Base-by-base conservation (phyloP, 2,113 vertebrate genomes). In the Sisor rabdophorus region DNA sequence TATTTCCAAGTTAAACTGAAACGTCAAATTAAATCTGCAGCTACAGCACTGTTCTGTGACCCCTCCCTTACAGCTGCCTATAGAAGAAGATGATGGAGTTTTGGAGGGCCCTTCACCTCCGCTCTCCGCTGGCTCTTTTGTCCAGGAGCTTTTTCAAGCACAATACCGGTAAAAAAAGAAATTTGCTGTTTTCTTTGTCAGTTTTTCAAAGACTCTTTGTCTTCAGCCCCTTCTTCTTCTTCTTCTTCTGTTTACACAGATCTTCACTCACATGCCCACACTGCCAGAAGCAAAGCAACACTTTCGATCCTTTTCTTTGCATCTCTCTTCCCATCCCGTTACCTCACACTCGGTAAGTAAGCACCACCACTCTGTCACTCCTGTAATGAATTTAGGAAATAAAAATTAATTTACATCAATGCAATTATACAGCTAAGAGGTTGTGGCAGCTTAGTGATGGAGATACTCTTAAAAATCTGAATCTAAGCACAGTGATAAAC, bases 231-330 rank as follows among this genome's bases (percentile, higher is more conserved):
- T 44, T 64, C 54, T 24, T 60, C 24, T 30, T n/a, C 30, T 59
- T n/a, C 22, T 59, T 72, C 30, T 61, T 8, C 22, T 79, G 22
- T 30, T 47, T 84, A 78, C 50, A 78, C 79, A 98, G 97, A 89
- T 98, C 96, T 4, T 98, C 97, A 26, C 91, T 98, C 88, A 98
- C 97, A 1, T 98, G 97, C 80, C 97, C 96, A 59, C 96, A 98
- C 84, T 98, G 97, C 87, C 97, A 96, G 92, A 98, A 98, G 87
- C 97, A 98, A 88, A 98, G 97, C 89, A 98, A 98, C 84, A 98
- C 97, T 7, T 98, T 98, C 59, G 97, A 98, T 86, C 97, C 96
- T 52, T 98, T 98, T 84, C 94, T 98, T 47, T 98, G 97, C 87
- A 96, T 98, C 89, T 98, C 97, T 40, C 88, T 98, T 86, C 97